phyloP scores from a whole-genome alignment of 2,797 vertebrate genomes.

The Spinus olivaceus region DNA sequence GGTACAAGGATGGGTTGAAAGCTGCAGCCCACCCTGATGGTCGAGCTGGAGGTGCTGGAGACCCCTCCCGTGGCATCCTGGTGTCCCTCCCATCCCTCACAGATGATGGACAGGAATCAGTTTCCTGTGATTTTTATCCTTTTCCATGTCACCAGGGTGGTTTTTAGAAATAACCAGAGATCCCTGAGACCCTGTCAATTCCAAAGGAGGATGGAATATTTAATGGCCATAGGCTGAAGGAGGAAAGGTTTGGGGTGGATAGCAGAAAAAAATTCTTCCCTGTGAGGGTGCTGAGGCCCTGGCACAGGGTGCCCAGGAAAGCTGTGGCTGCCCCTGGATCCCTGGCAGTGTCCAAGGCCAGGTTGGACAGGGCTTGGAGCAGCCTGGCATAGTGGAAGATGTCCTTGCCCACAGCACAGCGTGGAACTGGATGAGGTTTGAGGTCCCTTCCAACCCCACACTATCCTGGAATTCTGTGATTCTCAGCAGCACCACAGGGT shows the following conservation, averaged over 20 bases:
- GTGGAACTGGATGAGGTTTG: not conserved
- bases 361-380: accelerated
- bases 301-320: not conserved
- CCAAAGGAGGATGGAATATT: not conserved
- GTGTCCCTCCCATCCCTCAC: accelerated
- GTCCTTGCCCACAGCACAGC: not conserved
- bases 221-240: not conserved
- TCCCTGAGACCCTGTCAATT: not conserved
- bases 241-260: not conserved
- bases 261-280: not conserved
- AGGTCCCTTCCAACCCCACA: not conserved
- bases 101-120: not conserved
- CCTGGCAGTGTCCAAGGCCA: not conserved
- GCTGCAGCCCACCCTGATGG: not conserved
- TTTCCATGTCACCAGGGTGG: not conserved
- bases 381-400: accelerated
- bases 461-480: not conserved
- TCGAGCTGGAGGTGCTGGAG: not conserved
- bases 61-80: not conserved
- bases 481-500: not conserved
- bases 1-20: not conserved
- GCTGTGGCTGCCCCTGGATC: not conserved
- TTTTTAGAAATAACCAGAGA: not conserved
- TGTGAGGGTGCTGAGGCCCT: accelerated
- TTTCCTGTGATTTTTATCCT: not conserved